phyloP scores from a whole-genome alignment of 2,888 invertebrate species.

The Chrysolina oricalcia region DNA sequence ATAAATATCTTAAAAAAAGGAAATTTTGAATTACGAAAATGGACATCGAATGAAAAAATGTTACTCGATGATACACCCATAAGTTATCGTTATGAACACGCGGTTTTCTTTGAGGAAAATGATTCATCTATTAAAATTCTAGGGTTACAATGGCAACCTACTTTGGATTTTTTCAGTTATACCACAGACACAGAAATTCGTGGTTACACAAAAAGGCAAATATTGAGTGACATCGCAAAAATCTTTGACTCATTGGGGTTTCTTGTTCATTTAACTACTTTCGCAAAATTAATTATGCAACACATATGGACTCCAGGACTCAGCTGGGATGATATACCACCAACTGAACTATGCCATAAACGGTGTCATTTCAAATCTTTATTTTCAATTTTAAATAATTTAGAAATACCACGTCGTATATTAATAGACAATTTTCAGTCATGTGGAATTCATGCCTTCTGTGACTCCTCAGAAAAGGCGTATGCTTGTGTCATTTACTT shows the following conservation, averaged over 20 bases:
- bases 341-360: neutral
- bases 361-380: neutral
- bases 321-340: neutral
- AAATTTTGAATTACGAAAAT: no score
- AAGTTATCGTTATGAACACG: no score
- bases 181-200: neutral
- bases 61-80: no score
- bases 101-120: no score
- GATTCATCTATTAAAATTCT: no score
- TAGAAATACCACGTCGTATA: neutral
- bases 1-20: no score
- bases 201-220: neutral
- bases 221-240: neutral
- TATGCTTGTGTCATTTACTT: neutral
- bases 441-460: neutral
- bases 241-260: neutral
- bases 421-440: neutral
- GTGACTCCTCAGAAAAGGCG: neutral
- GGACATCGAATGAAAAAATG: no score
- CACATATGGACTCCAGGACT: neutral
- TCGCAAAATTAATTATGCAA: neutral
- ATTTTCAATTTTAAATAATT: neutral
- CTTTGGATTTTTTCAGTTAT: neutral
- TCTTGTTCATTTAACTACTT: neutral
- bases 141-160: neutral